These are phyloP conservation scores for Eurytoma adleriae DNA, from an alignment of 2,888 invertebrate genomes.

Conservation along the genomic window DNA sequence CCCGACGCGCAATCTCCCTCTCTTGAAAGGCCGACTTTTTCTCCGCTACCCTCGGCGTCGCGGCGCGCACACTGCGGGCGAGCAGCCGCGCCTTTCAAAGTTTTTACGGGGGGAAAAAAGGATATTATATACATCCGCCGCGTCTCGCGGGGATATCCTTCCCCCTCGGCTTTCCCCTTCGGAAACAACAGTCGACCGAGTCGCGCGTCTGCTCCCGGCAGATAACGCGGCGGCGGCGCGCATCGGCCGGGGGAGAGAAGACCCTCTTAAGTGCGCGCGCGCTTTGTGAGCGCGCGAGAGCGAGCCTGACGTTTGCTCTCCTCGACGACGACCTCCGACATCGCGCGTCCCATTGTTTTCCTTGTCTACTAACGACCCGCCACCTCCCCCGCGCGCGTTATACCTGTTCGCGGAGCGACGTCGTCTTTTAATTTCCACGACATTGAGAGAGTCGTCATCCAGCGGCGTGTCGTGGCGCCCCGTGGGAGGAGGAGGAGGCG, in stretches of 20 bases:
- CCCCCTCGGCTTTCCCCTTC: slow-evolving; percentile 18
- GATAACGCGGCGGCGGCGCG: slow-evolving; percentile 36
- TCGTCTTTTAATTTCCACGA: slow-evolving; percentile 70
- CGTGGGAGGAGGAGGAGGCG: slow-evolving; percentile 57
- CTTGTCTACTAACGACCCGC: slow-evolving; percentile 65
- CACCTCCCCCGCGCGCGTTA: slow-evolving; percentile 49
- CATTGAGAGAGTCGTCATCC: slow-evolving; percentile 62
- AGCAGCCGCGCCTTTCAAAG: slow-evolving; percentile 35
- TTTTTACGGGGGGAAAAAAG: slow-evolving; percentile 42
- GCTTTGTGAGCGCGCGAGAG: neutral
- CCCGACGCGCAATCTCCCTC: neutral
- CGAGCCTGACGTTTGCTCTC: slow-evolving; percentile 51
- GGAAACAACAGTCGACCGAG: slow-evolving; percentile 12
- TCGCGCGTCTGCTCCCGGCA: slow-evolving; percentile 44
- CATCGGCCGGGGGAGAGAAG: too few species aligned
- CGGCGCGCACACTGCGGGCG: too few species aligned
- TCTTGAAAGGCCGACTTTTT: neutral
- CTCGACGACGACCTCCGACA: slow-evolving; percentile 61
- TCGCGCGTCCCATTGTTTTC: slow-evolving; percentile 66
- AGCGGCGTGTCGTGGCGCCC: slow-evolving; percentile 54
- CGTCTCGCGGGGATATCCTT: slow-evolving; percentile 28
- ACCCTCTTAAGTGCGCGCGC: slow-evolving; percentile 16
- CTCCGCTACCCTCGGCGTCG: neutral
- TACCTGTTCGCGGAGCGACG: slow-evolving; percentile 56
- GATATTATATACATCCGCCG: slow-evolving; percentile 26